Base-by-base conservation (phyloP, 2,888 invertebrate genomes). In the Epirrhoe alternata region DNA sequence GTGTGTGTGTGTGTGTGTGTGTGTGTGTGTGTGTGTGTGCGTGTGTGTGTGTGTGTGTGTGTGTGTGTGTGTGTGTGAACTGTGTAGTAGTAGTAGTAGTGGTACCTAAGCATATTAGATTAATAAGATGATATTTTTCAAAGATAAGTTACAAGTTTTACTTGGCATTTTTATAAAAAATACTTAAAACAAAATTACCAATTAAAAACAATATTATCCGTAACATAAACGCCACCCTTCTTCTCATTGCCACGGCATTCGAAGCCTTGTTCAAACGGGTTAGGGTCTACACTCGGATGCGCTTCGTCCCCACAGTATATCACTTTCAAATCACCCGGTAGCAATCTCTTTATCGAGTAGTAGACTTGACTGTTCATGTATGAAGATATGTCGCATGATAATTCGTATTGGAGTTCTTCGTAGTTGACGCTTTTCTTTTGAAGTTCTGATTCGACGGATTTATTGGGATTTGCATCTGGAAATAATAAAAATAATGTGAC, bases 151-250 rank as follows among this genome's bases (percentile, higher is more conserved):
- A 24, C 24, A 24, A 24, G 24, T 24, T 24, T 24, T 24, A 2
- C 24, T 24, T 24, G 1, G 1, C 24, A 24, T 24, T 24, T 24
- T 24, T 24, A 24, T 24, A 24, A 24, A 24, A 24, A 24, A 35
- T 8, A 35, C 10, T 35, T 8, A 4, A 42, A 57, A 61, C n/a
- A 30, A 58, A 83, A 85, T 82, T 60, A 86, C 91, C 94, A 94
- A 88, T 96, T 96, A 85, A 96, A 98, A 58, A 97, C 96, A 33
- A 98, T 94, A 87, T 96, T 97, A 74, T 97, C 96, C 0, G 97
- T 96, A 6, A 99, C 94, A 83, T 95, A 95, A 12, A 97, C 90
- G 0, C 99, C 99, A 0, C 98, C 98, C 84, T 97, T 97, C 60
- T 94, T 94, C 55, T 94, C 90, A 86, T 98, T 95, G 0, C 93